Percentiles rank a stretch among this genome's conserved stretches.
These are phyloP conservation scores for Silurus meridionalis DNA, from an alignment of 2,113 vertebrate species.

Conservation along the genomic window DNA sequence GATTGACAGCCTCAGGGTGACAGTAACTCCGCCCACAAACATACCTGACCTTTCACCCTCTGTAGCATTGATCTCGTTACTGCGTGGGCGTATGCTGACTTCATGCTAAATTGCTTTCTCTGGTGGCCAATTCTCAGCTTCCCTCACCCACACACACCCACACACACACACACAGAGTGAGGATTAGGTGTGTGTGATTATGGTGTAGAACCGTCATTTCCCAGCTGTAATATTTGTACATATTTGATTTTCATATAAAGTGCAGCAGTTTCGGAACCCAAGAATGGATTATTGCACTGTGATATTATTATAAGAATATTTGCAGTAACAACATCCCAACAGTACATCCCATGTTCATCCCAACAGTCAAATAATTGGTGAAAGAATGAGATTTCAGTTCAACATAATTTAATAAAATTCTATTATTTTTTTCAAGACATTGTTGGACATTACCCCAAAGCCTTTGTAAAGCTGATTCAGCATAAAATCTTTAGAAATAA, in stretches of 20 bases:
- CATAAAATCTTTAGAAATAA: no score
- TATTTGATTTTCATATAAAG: neutral
- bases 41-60: neutral
- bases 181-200: neutral
- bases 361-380: no score
- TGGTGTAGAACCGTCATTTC: neutral
- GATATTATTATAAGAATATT: no score
- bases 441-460: no score
- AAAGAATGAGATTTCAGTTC: no score
- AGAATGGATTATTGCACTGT: no score
- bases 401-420: no score
- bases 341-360: no score
- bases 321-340: no score
- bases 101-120: neutral
- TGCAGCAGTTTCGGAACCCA: neutral
- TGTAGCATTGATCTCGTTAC: neutral
- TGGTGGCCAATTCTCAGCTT: neutral
- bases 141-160: neutral
- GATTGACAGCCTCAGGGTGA: conserved; percentile 10
- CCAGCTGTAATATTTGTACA: neutral
- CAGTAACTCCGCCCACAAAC: conserved; percentile 10
- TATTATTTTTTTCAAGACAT: no score
- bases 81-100: neutral
- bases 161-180: neutral
- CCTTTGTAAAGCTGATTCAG: no score